A percentile compares a stretch with the other conserved stretches of the same genome.
Evolutionary conservation across 2,113 vertebrate genomes (phyloP).

Genomic region (Turdus rufiventris): DNA sequence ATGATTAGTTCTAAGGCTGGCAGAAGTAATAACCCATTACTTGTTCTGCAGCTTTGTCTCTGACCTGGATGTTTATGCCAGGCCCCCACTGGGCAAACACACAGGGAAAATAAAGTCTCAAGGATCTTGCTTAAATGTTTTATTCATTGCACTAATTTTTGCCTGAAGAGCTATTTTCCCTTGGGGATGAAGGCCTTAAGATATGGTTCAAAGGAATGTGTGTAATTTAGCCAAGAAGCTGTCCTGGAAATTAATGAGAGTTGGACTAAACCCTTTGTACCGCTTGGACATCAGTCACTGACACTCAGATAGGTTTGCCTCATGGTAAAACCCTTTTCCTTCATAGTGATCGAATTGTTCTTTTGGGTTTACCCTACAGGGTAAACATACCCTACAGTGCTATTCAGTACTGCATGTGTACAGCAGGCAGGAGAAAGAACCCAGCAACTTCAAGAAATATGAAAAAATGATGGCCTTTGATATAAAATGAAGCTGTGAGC

Average conservation of each 20-base stretch:
- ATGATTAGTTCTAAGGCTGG: neutral
- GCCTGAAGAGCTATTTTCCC: neutral
- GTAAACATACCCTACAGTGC: neutral
- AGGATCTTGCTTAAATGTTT: slow-evolving; percentile 7
- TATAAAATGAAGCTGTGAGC: neutral
- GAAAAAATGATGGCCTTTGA: neutral
- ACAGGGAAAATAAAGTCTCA: neutral
- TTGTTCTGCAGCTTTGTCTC: slow-evolving; percentile 1
- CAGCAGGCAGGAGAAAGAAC: neutral
- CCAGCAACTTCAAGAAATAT: neutral
- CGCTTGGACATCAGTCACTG: neutral
- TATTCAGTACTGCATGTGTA: neutral
- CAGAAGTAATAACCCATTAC: slow-evolving; percentile 4
- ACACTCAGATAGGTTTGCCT: neutral
- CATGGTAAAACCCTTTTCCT: neutral
- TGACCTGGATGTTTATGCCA: neutral
- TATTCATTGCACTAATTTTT: slow-evolving; percentile 51
- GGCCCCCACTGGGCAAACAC: neutral
- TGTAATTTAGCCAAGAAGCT: neutral
- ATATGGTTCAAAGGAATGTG: neutral
- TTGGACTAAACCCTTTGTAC: neutral
- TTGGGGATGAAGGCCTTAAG: neutral
- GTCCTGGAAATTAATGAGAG: neutral
- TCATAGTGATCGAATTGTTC: neutral
- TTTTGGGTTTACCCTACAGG: neutral